Conservation (phyloP, 30 jellyfish, hydroid and myxozoan genomes). For the Aurelia sp. region DNA sequence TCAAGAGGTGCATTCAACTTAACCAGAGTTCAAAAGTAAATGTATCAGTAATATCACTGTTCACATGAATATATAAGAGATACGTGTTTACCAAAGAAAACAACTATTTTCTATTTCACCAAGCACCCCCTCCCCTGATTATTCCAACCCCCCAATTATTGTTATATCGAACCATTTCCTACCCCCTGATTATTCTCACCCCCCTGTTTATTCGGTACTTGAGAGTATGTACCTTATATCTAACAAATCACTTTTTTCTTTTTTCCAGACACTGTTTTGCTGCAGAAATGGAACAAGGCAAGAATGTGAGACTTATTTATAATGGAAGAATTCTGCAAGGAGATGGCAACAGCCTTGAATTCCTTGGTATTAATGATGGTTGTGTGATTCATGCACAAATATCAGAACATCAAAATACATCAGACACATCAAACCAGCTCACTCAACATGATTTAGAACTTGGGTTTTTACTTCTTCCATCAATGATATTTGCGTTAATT, state of each 20-base stretch:
- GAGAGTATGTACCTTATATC: too few species aligned
- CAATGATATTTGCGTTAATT: conserved; percentile 34
- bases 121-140: too few species aligned
- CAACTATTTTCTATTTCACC: too few species aligned
- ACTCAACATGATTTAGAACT: conserved; percentile 49
- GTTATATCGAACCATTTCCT: too few species aligned
- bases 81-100: too few species aligned
- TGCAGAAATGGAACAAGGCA: conserved; percentile 58
- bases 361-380: conserved; percentile 49
- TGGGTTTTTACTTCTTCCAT: conserved; percentile 56
- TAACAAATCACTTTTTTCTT: neutral
- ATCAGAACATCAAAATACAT: conserved; percentile 35
- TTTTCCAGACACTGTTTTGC: conserved; percentile 56
- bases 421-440: neutral
- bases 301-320: conserved; percentile 60
- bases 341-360: conserved; percentile 43
- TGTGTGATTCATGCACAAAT: conserved; percentile 77
- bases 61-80: too few species aligned
- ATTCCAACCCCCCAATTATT: too few species aligned
- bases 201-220: too few species aligned
- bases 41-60: too few species aligned
- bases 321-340: conserved; percentile 77
- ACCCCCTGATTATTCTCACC: too few species aligned
- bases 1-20: too few species aligned
- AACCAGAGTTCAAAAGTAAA: too few species aligned